phyloP scores from a whole-genome alignment of 1,140 invertebrate species.

The Protaetia brevitarsis region DNA sequence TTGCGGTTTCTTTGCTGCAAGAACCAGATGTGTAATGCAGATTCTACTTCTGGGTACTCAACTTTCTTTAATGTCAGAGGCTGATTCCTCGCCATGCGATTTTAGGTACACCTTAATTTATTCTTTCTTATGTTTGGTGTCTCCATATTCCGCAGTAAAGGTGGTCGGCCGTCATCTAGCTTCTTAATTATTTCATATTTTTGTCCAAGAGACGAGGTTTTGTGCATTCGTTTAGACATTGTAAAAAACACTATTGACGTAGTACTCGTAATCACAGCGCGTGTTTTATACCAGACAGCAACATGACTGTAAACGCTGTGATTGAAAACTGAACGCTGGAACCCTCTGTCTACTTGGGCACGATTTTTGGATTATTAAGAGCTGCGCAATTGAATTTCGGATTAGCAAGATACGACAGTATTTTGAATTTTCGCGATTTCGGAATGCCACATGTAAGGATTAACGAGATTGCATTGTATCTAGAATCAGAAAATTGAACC shows the following conservation, averaged over 20 bases:
- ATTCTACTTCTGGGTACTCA: conserved; percentile 2
- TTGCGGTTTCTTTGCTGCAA: background rate
- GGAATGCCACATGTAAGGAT: too few species aligned
- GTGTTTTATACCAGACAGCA: background rate
- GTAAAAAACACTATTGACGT: background rate
- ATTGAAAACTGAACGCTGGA: background rate
- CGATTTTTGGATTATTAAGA: background rate
- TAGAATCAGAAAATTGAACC: too few species aligned
- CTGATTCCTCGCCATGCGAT: too few species aligned
- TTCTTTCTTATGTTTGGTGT: background rate
- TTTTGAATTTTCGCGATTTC: background rate
- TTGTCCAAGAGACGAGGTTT: background rate
- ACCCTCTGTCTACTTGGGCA: background rate
- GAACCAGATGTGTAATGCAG: background rate
- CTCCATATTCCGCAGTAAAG: background rate
- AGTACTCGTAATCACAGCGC: background rate
- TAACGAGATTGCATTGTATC: too few species aligned
- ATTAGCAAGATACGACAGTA: too few species aligned
- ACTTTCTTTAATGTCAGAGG: background rate
- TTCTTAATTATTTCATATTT: background rate
- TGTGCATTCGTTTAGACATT: conserved; percentile 1
- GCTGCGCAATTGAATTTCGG: too few species aligned
- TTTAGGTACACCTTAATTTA: background rate
- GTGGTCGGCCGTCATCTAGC: background rate
- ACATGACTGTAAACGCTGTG: too few species aligned